phyloP scores from a whole-genome alignment of 1,140 invertebrate genomes.

The Leucophenga varia region DNA sequence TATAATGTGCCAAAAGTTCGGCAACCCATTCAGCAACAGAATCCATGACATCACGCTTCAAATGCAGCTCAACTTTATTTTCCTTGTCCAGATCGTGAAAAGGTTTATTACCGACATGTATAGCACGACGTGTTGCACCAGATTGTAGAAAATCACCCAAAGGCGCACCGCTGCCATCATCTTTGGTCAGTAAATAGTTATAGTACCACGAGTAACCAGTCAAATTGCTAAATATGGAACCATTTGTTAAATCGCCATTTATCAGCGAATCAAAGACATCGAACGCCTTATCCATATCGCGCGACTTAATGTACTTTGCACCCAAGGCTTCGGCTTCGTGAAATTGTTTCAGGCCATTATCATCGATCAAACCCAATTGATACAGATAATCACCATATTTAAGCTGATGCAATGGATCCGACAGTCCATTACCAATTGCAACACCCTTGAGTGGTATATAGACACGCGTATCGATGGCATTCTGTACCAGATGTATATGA shows the following conservation, averaged over 20 bases:
- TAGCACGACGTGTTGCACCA: conserved; percentile 65
- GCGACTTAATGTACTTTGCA: conserved; percentile 62
- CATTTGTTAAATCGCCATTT: conserved; percentile 67
- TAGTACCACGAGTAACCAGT: conserved; percentile 80
- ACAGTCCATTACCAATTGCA: conserved; percentile 83
- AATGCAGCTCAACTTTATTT: conserved; percentile 65
- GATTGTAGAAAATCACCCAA: conserved; percentile 63
- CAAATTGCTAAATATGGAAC: conserved; percentile 73
- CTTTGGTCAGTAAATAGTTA: conserved; percentile 70
- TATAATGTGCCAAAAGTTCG: conserved; percentile 68
- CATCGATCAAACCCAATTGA: conserved; percentile 76
- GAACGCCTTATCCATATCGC: conserved; percentile 68
- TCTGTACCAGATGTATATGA: conserved; percentile 68
- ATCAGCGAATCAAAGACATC: conserved; percentile 71
- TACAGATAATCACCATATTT: conserved; percentile 81
- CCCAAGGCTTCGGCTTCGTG: conserved; percentile 62
- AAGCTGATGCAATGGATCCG: conserved; percentile 78
- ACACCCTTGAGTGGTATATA: conserved; percentile 67
- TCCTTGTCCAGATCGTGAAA: conserved; percentile 63
- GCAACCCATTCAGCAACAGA: conserved; percentile 75
- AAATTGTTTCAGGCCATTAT: conserved; percentile 65
- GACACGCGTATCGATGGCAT: conserved; percentile 59
- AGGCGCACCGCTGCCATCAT: conserved; percentile 40
- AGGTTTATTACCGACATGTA: conserved; percentile 79
- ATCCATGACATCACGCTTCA: conserved; percentile 80